Conservation (phyloP, 2,888 invertebrate species). For the Melanostoma scalare region DNA sequence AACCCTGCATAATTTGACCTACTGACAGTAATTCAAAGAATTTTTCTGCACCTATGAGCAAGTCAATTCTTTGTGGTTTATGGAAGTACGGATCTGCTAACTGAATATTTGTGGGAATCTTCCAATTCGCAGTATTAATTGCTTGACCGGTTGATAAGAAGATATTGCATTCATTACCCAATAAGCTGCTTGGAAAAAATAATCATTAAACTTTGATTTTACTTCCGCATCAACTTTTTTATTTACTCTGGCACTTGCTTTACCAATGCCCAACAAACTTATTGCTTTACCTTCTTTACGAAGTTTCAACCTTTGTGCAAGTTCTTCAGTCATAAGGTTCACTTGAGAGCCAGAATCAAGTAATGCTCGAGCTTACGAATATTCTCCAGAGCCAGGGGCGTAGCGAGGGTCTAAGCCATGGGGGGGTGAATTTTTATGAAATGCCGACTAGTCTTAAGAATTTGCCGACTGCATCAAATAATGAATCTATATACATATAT, state of each 20-base stretch:
- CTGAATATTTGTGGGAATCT: slow-evolving; percentile 40
- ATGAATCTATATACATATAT: too few relatives aligned
- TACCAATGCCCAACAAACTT: slow-evolving; percentile 24
- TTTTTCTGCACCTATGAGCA: too few relatives aligned
- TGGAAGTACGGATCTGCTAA: slow-evolving; percentile 51
- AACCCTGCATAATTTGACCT: too few relatives aligned
- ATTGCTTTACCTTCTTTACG: neutral
- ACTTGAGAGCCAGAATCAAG: too few relatives aligned
- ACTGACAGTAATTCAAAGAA: too few relatives aligned
- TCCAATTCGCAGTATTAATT: slow-evolving; percentile 29
- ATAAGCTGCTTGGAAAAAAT: slow-evolving; percentile 35
- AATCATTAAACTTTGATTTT: slow-evolving; percentile 19
- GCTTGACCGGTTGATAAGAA: slow-evolving; percentile 30
- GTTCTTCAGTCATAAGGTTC: slow-evolving; percentile 37
- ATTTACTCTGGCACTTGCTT: too few relatives aligned
- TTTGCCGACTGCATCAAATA: too few relatives aligned
- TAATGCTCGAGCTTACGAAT: neutral
- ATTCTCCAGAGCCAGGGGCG: neutral
- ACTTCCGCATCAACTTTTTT: slow-evolving; percentile 2
- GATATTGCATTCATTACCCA: slow-evolving; percentile 36
- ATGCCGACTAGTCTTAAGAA: too few relatives aligned
- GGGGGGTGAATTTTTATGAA: too few relatives aligned
- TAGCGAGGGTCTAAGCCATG: too few relatives aligned
- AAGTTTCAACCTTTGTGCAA: slow-evolving; percentile 18
- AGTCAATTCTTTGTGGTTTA: too few relatives aligned